phyloP scores from a whole-genome alignment of 2,888 invertebrate species.

The Octonoba sinensis region DNA sequence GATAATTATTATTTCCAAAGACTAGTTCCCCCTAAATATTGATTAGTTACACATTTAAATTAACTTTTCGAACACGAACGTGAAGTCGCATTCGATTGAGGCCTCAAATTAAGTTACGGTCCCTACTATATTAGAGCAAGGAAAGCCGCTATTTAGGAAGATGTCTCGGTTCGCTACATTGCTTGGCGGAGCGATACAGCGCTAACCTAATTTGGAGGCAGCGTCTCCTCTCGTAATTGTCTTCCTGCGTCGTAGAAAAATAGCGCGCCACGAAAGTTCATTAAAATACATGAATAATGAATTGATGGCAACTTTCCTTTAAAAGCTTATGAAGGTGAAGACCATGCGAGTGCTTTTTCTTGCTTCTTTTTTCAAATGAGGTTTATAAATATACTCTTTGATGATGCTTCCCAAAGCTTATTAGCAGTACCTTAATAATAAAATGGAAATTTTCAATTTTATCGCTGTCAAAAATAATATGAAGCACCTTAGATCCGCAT shows the following conservation, averaged over 20 bases:
- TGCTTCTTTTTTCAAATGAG: slow-evolving; percentile 6
- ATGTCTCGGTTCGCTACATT: slow-evolving; percentile 33
- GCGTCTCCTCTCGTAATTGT: slow-evolving; percentile 49
- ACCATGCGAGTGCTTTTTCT: slow-evolving; percentile 5
- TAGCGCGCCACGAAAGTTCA: slow-evolving; percentile 42
- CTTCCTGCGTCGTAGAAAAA: slow-evolving; percentile 51
- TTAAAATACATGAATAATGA: slow-evolving; percentile 59
- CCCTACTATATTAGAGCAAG: slow-evolving; percentile 25
- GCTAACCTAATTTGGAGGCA: slow-evolving; percentile 53
- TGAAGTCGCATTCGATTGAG: slow-evolving; percentile 40
- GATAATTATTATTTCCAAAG: slow-evolving; percentile 53
- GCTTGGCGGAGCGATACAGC: slow-evolving; percentile 50
- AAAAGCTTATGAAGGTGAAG: slow-evolving; percentile 21
- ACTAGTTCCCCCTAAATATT: slow-evolving; percentile 38
- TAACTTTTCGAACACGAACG: slow-evolving; percentile 46
- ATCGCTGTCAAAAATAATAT: no score
- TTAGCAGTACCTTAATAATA: no score
- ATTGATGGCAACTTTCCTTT: slow-evolving; percentile 39
- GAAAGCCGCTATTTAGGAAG: slow-evolving; percentile 19
- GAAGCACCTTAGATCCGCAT: no score
- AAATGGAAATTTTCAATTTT: no score
- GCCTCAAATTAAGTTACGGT: slow-evolving; percentile 55
- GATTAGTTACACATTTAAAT: slow-evolving; percentile 62
- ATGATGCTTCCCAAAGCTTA: no score
- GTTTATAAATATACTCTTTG: no score